Evolutionary conservation across 1,140 invertebrate species (phyloP).

Genomic region (Drosophila teissieri): DNA sequence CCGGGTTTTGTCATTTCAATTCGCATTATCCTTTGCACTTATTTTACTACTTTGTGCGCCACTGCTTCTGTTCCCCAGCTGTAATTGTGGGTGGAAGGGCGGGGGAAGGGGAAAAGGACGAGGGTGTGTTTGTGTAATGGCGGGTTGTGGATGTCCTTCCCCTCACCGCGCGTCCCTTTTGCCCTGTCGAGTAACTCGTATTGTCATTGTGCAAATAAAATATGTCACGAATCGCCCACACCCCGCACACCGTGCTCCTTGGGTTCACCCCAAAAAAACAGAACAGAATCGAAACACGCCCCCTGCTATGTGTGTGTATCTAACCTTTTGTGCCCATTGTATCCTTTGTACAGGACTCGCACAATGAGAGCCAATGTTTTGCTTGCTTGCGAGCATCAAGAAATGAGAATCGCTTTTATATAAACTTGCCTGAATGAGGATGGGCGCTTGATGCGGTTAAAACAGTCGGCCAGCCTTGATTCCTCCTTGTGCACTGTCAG

Average conservation of each 20-base stretch:
- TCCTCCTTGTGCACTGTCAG: slow-evolving; percentile 10
- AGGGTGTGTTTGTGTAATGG: slow-evolving; percentile 75
- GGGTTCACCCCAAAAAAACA: slow-evolving; percentile 19
- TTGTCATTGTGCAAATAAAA: slow-evolving; percentile 84
- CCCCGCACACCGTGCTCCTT: slow-evolving; percentile 32
- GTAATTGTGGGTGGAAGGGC: slow-evolving; percentile 41
- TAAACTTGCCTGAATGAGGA: slow-evolving; percentile 68
- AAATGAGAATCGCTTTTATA: slow-evolving; percentile 78
- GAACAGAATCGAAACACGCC: slow-evolving; percentile 58
- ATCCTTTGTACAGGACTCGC: slow-evolving; percentile 53
- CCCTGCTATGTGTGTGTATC: slow-evolving; percentile 53
- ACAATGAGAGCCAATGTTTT: slow-evolving; percentile 67
- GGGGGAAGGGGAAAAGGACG: slow-evolving; percentile 11
- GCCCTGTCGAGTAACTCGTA: slow-evolving; percentile 71
- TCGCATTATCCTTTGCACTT: slow-evolving; percentile 84
- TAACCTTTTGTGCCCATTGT: slow-evolving; percentile 80
- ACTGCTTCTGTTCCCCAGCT: slow-evolving; percentile 46
- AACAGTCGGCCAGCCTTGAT: slow-evolving; percentile 38
- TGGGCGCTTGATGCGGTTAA: slow-evolving; percentile 42
- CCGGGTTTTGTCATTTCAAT: slow-evolving; percentile 84
- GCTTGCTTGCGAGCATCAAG: slow-evolving; percentile 38
- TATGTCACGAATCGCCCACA: slow-evolving; percentile 82
- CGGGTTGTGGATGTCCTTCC: slow-evolving; percentile 54
- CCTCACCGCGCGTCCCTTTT: slow-evolving; percentile 2
- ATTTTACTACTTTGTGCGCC: slow-evolving; percentile 78